Conservation (phyloP, 2,113 vertebrate species). For the Numenius arquata region DNA sequence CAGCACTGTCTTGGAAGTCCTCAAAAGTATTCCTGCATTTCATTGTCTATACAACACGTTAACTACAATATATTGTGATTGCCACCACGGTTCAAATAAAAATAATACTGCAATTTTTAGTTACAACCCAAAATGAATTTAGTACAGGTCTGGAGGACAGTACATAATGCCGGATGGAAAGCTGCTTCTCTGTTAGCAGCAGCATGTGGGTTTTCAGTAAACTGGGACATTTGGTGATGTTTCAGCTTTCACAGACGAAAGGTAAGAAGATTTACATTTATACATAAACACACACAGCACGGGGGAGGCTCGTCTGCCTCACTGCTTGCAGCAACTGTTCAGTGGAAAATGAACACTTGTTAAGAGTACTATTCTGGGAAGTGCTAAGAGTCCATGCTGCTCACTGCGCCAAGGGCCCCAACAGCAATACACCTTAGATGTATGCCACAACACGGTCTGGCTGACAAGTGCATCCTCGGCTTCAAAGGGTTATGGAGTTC, state of each 20-base stretch:
- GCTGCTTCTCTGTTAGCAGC: background rate
- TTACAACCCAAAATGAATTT: background rate
- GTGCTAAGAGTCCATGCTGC: background rate
- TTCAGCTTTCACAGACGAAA: slow-evolving; percentile 41
- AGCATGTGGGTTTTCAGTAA: slow-evolving; percentile 2
- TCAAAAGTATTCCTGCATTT: background rate
- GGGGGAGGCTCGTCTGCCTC: background rate
- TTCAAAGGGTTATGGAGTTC: background rate
- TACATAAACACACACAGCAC: slow-evolving; percentile 10
- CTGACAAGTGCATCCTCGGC: background rate
- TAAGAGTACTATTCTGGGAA: background rate
- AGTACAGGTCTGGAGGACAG: background rate
- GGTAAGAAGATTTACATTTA: slow-evolving; percentile 40
- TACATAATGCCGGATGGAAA: background rate
- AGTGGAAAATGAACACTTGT: background rate
- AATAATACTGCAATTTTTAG: background rate
- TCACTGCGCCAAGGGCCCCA: background rate
- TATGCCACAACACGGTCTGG: background rate
- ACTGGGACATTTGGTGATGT: background rate
- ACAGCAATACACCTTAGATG: background rate
- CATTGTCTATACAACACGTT: background rate
- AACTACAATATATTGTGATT: background rate
- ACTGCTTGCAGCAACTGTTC: background rate
- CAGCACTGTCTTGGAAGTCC: background rate
- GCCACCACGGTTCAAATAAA: background rate